A percentile compares a stretch with the other conserved stretches of the same genome.
These are phyloP conservation scores for Pseudopleuronectes americanus DNA, from an alignment of 2,797 vertebrate genomes.

Conservation along the genomic window DNA sequence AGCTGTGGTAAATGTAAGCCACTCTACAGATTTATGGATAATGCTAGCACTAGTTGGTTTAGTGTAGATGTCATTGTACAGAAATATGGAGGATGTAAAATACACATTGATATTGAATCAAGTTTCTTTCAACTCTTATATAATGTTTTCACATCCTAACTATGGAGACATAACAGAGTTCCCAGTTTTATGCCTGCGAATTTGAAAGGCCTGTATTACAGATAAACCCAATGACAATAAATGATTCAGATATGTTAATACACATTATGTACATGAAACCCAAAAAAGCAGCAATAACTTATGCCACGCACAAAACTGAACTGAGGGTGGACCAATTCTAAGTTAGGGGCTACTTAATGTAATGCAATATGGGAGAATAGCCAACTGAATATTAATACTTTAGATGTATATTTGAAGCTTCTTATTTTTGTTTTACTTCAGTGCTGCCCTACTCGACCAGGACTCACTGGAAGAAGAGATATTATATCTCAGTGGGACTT, in stretches of 20 bases:
- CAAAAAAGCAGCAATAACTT: neutral
- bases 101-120: conserved; percentile 25
- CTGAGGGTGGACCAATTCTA: neutral
- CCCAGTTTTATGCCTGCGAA: conserved; percentile 35
- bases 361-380: neutral
- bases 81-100: conserved; percentile 41
- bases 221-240: neutral
- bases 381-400: no score
- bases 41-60: neutral
- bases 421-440: no score
- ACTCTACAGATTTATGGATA: conserved; percentile 2
- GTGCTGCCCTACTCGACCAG: no score
- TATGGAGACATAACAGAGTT: neutral
- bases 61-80: neutral
- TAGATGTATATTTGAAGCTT: no score
- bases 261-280: neutral
- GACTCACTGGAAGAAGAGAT: no score
- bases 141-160: conserved; percentile 1
- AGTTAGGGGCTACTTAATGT: neutral
- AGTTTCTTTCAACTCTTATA: conserved; percentile 46
- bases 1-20: no score
- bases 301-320: neutral
- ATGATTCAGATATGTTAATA: no score
- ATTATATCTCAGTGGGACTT: no score
- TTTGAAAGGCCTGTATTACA: conserved; percentile 38